phyloP scores from a whole-genome alignment of 2,797 vertebrate genomes.

The Takifugu rubripes region DNA sequence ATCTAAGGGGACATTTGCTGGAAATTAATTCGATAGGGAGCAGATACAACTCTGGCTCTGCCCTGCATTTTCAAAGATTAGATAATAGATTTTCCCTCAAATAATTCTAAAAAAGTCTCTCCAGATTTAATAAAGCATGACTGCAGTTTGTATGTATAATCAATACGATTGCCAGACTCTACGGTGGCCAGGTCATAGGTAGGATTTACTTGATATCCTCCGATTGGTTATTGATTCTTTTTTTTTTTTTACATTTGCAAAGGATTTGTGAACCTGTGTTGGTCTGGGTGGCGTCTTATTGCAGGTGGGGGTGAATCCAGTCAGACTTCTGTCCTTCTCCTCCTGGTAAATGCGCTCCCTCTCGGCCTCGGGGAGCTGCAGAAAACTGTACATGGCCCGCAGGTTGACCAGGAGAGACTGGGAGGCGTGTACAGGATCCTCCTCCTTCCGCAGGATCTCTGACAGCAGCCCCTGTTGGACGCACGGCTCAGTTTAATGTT shows the following conservation, averaged over 20 bases:
- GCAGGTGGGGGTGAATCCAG: constrained; percentile 85
- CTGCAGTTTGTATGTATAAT: no score
- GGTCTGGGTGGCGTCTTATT: constrained; percentile 85
- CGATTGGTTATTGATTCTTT: background rate
- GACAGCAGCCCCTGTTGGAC: constrained; percentile 86
- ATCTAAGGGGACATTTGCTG: background rate
- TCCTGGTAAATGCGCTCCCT: constrained; percentile 95
- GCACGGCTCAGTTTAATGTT: background rate
- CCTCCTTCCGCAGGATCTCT: constrained; percentile 94
- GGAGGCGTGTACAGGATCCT: constrained; percentile 91
- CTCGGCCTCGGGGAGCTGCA: constrained; percentile 89
- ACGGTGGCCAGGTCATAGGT: no score
- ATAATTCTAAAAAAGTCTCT: no score
- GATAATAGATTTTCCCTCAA: no score
- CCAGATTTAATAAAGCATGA: no score
- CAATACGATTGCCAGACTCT: no score
- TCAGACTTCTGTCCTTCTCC: constrained; percentile 90
- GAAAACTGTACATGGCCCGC: constrained; percentile 91
- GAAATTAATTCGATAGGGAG: constrained; percentile 2
- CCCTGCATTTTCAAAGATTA: background rate
- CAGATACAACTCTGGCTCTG: background rate
- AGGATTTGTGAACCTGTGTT: constrained; percentile 73
- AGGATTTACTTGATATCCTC: no score
- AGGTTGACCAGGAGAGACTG: constrained; percentile 94
- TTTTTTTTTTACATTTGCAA: background rate